phyloP scores from a whole-genome alignment of 2,113 vertebrate genomes.

The Romanogobio albipinnatus region DNA sequence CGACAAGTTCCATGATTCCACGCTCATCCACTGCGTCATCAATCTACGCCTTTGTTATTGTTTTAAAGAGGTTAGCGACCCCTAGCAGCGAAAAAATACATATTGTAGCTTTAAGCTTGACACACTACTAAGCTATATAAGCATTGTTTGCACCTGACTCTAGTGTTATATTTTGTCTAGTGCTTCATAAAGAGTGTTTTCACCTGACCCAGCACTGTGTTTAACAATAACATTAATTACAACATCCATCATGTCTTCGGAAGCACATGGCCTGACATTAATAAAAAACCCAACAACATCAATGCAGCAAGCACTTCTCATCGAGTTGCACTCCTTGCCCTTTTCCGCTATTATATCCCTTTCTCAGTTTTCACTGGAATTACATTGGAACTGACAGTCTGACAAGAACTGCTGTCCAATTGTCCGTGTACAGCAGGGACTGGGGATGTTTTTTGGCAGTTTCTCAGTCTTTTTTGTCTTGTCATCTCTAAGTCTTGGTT shows the following conservation, averaged over 20 bases:
- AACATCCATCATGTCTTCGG: neutral
- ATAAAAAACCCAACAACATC: neutral
- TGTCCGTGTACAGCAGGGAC: constrained; percentile 11
- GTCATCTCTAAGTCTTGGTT: neutral
- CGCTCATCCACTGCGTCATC: too few species aligned
- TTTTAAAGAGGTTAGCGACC: too few species aligned
- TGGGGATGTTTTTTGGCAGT: neutral
- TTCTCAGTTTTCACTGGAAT: neutral
- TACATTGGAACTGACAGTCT: constrained; percentile 23
- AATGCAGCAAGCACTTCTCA: neutral
- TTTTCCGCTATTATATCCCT: neutral
- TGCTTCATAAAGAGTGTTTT: neutral
- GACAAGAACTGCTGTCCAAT: constrained; percentile 29
- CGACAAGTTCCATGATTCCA: too few species aligned
- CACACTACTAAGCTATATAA: neutral
- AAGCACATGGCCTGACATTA: neutral
- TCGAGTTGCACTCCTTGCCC: neutral
- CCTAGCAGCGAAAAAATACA: too few species aligned
- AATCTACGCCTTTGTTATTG: too few species aligned
- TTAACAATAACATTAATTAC: neutral
- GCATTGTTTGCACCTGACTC: neutral
- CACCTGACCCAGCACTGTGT: neutral
- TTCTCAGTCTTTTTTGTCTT: constrained; percentile 6
- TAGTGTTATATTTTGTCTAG: neutral
- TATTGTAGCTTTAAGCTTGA: neutral